Evolutionary conservation across 1,140 invertebrate species (phyloP).

Genomic region (Diabrotica undecimpunctata): DNA sequence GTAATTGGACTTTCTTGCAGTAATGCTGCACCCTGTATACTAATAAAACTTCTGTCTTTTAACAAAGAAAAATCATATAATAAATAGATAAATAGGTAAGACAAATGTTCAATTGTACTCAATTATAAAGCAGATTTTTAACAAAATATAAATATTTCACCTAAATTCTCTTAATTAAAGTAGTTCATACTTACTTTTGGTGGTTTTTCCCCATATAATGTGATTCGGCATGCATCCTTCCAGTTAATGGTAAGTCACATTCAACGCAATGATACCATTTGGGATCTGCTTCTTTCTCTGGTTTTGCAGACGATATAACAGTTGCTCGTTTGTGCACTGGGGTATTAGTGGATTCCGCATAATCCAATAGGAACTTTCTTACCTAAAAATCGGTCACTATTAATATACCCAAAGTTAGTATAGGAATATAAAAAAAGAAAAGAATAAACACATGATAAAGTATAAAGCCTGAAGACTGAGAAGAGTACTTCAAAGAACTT

Average conservation of each 20-base stretch:
- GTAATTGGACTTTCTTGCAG: too few species aligned
- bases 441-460: not conserved
- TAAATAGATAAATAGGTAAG: too few species aligned
- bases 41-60: too few species aligned
- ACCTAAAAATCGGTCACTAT: not conserved
- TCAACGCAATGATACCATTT: conserved; percentile 46
- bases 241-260: conserved; percentile 49
- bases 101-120: too few species aligned
- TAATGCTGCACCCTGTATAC: too few species aligned
- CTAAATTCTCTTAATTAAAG: not conserved
- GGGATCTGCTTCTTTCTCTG: conserved; percentile 37
- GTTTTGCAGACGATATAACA: conserved; percentile 16
- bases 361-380: conserved; percentile 44
- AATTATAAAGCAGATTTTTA: too few species aligned
- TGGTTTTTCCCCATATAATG: conserved; percentile 51
- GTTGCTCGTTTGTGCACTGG: conserved; percentile 39
- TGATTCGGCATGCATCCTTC: conserved; percentile 48
- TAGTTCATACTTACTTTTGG: conserved; percentile 36
- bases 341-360: conserved; percentile 39
- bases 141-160: too few species aligned
- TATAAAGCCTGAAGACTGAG: not conserved
- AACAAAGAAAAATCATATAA: too few species aligned
- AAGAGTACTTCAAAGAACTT: not conserved
- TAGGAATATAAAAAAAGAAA: not conserved
- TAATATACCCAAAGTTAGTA: not conserved